A percentile compares a stretch with the other conserved stretches of the same genome.
These are phyloP conservation scores for Lemur catta DNA, from an alignment of 2,797 vertebrate species.

Conservation along the genomic window DNA sequence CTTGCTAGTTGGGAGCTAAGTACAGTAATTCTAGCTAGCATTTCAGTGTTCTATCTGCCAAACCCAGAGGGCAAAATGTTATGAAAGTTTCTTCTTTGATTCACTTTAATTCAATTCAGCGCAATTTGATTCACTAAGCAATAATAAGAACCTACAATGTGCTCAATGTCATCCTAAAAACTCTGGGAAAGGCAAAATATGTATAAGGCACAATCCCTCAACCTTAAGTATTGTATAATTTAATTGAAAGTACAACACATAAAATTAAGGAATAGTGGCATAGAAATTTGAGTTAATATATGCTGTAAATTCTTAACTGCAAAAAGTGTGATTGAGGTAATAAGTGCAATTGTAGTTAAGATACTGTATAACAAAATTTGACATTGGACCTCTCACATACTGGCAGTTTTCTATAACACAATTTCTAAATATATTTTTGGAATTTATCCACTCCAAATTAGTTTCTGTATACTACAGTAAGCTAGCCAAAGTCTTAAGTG, in stretches of 20 bases:
- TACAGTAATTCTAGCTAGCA: constrained; percentile 42
- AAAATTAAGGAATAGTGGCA: background rate
- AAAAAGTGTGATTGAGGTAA: background rate
- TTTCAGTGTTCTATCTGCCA: background rate
- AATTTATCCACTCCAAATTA: background rate
- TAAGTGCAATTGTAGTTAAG: background rate
- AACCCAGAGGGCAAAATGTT: constrained; percentile 53
- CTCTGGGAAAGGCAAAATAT: background rate
- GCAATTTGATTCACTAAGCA: constrained; percentile 16
- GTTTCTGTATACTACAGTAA: background rate
- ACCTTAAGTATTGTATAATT: background rate
- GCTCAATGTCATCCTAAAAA: background rate
- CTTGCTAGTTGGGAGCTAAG: constrained; percentile 28
- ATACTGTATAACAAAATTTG: background rate
- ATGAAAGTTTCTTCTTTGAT: constrained; percentile 36
- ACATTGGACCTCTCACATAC: background rate
- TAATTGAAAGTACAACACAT: constrained; percentile 8
- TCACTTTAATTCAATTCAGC: constrained; percentile 10
- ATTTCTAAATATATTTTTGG: constrained; percentile 38
- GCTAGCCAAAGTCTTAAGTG: background rate
- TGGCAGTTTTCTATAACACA: background rate
- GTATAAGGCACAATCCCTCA: background rate
- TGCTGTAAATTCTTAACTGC: background rate
- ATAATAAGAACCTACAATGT: background rate
- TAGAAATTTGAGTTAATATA: background rate